Conservation (phyloP, 2,113 vertebrate species). For the Brachirus orientalis region DNA sequence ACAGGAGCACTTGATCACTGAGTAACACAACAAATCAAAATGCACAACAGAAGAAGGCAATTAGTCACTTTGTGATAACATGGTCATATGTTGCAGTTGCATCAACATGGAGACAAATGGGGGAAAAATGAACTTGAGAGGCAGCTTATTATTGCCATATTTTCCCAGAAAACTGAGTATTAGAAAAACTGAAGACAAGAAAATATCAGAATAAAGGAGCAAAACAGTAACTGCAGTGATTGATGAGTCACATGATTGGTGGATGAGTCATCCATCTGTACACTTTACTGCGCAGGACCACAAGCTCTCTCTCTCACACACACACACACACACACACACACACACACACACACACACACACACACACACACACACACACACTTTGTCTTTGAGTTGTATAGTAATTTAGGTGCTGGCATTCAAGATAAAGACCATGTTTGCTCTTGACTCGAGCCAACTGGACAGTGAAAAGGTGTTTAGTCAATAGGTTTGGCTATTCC, state of each 20-base stretch:
- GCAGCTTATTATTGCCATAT: slow-evolving; percentile 11
- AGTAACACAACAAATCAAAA: slow-evolving; percentile 4
- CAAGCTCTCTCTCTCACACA: slow-evolving; percentile 20
- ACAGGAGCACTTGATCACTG: slow-evolving; percentile 36
- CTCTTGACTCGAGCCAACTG: slow-evolving; percentile 54
- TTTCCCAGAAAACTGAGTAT: slow-evolving; percentile 13
- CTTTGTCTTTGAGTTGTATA: slow-evolving; percentile 69
- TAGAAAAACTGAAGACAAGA: slow-evolving; percentile 39
- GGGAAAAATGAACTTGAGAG: slow-evolving; percentile 21
- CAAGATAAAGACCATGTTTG: slow-evolving; percentile 70
- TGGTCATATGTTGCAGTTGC: not conserved
- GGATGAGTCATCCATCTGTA: slow-evolving; percentile 85
- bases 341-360: slow-evolving; percentile 30
- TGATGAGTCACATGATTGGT: slow-evolving; percentile 87
- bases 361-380: slow-evolving; percentile 29
- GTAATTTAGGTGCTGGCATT: slow-evolving; percentile 75
- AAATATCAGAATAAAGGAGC: slow-evolving; percentile 50
- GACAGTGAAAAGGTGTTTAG: slow-evolving; percentile 55
- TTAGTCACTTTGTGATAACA: not conserved
- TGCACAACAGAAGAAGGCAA: slow-evolving; percentile 8
- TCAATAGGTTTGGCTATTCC: slow-evolving; percentile 56
- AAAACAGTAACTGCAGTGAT: slow-evolving; percentile 82
- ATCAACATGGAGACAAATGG: slow-evolving; percentile 18
- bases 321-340: slow-evolving; percentile 26
- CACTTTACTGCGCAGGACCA: slow-evolving; percentile 79